Evolutionary conservation across 2,113 vertebrate genomes (phyloP).

Genomic region (Plecotus auritus): DNA sequence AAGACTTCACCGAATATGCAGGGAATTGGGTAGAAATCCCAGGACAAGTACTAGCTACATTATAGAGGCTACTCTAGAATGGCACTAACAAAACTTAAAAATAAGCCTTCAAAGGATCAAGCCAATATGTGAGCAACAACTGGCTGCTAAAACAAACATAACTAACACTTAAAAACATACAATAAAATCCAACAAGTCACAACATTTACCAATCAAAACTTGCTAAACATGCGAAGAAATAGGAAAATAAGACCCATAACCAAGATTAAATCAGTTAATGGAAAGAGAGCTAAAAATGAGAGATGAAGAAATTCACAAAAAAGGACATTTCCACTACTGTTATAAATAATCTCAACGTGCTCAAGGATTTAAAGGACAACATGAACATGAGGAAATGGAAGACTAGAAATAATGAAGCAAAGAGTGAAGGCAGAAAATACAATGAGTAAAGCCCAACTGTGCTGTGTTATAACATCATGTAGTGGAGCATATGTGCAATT

Average conservation of each 20-base stretch:
- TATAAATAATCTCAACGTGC: background rate
- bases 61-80: background rate
- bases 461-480: background rate
- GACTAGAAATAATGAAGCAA: background rate
- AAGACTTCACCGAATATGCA: rapidly evolving
- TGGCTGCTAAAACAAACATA: background rate
- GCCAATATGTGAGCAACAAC: background rate
- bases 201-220: background rate
- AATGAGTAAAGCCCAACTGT: background rate
- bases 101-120: background rate
- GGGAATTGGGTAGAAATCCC: background rate
- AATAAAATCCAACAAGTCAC: background rate
- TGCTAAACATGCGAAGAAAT: background rate
- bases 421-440: background rate
- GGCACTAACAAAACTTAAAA: background rate
- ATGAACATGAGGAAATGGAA: background rate
- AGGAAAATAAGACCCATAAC: background rate
- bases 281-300: background rate
- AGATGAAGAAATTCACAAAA: background rate
- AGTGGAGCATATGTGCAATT: background rate
- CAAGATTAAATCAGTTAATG: background rate
- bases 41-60: background rate
- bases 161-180: background rate
- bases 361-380: background rate
- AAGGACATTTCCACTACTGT: background rate